These are phyloP conservation scores for Pogonus chalceus DNA, from an alignment of 1,140 invertebrate species.

Conservation along the genomic window DNA sequence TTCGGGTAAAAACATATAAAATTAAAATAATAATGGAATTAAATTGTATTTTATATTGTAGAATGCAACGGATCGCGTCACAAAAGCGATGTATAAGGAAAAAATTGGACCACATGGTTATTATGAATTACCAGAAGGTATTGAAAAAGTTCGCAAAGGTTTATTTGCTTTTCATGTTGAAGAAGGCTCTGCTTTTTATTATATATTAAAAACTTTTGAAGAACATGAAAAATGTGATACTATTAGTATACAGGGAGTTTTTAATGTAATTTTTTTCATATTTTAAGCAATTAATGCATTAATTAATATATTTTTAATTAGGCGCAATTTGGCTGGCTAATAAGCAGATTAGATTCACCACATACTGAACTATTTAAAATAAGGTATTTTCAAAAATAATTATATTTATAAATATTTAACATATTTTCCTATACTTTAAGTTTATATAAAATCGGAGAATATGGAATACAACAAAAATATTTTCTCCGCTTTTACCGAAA, in stretches of 20 bases:
- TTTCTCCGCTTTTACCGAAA: background rate
- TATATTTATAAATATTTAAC: background rate
- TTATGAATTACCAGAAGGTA: background rate
- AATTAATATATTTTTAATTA: background rate
- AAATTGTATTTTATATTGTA: background rate
- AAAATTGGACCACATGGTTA: background rate
- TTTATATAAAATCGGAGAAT: background rate
- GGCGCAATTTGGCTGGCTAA: background rate
- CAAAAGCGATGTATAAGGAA: background rate
- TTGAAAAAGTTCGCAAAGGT: background rate
- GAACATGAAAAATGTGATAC: background rate
- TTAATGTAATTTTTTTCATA: background rate
- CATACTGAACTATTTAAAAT: background rate
- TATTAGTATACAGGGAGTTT: background rate
- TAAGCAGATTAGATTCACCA: background rate
- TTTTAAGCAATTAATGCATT: too few relatives aligned
- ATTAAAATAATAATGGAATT: background rate
- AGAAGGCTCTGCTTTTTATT: background rate
- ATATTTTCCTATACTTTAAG: background rate
- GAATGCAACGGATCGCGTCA: background rate
- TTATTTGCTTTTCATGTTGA: conserved; percentile 2
- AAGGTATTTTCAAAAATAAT: background rate
- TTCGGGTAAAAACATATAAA: conserved; percentile 25
- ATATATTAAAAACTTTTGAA: background rate
- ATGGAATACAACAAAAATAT: background rate